Evolutionary conservation across 2,888 invertebrate genomes (phyloP).

Genomic region (Cacoxenus indagator): DNA sequence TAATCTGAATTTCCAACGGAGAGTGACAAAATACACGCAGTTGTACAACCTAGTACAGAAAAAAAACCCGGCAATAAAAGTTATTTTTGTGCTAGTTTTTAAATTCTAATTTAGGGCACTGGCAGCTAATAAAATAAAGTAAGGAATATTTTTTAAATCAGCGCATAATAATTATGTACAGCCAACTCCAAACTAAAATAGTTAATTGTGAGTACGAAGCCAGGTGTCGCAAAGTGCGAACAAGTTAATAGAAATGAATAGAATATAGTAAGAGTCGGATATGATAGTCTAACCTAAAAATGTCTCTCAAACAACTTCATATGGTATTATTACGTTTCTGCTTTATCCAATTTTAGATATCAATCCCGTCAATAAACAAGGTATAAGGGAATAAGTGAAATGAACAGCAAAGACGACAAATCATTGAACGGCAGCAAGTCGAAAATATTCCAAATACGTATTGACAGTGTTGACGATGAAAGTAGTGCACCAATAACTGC

Average conservation of each 20-base stretch:
- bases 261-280: background rate
- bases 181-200: conserved; percentile 42
- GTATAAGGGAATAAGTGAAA: conserved; percentile 29
- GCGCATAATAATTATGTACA: conserved; percentile 29
- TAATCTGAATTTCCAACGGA: no score
- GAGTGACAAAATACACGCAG: no score
- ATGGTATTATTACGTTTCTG: background rate
- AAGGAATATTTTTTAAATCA: background rate
- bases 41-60: no score
- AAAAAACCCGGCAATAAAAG: no score
- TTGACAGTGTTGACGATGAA: conserved; percentile 61
- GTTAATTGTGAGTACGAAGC: conserved; percentile 30
- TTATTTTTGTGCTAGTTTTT: no score
- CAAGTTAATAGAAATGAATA: background rate
- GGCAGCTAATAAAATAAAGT: background rate
- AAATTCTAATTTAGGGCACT: conserved; percentile 22
- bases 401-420: conserved; percentile 41
- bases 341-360: background rate
- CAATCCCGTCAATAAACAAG: background rate
- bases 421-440: conserved; percentile 36
- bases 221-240: conserved; percentile 28
- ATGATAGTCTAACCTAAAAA: background rate
- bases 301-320: background rate
- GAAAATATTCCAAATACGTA: conserved; percentile 54
- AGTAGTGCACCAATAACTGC: conserved; percentile 60